Base-by-base conservation (phyloP, 2,888 invertebrate species). In the Oxystoma pomonae region DNA sequence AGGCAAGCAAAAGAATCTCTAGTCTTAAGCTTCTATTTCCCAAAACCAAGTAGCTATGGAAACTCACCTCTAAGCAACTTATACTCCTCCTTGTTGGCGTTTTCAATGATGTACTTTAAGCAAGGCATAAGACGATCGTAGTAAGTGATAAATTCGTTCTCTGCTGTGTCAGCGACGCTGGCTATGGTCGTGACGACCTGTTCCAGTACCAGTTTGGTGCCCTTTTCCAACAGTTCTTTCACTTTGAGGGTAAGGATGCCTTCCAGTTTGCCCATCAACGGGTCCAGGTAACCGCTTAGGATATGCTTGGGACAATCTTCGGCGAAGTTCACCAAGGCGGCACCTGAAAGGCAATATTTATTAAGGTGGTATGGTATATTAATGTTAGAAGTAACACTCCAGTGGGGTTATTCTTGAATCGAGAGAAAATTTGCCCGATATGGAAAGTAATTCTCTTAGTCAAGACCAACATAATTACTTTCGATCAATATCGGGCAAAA, bases 141-240 rank as follows among this genome's bases (percentile, higher is more conserved):
- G 81, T 97, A 98, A 1, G 88, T 84, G 5, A 91, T 89, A 80
- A 99, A 99, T 75, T 96, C 95, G 75, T 96, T 95, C 80, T 98
- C 97, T 12, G 96, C 94, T 0, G 98, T 96, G 80, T 99, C 99
- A 1, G 99, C 99, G 0, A 99, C 96, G 0, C 98, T 96, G 7
- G 99, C 98, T 69, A 99, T 94, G 2, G 98, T 98, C 0, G 98
- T 98, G n/a, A 98, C 96, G 59, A 96, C 91, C 82, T 99, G 99
- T 81, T 99, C 98, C 67, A 99, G 82, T 9, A 99, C 98, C 67
- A 98, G 84, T 80, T 98, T 98, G 16, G 93, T 96, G 58, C 97
- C 98, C 71, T 91, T 92, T 78, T 96, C 93, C 59, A 96, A 89
- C 69, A 98, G 84, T 84, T 97, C 96, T 77, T 94, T 94, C 78